Evolutionary conservation across 2,113 vertebrate genomes (phyloP).

Genomic region (Cranoglanis bouderius): DNA sequence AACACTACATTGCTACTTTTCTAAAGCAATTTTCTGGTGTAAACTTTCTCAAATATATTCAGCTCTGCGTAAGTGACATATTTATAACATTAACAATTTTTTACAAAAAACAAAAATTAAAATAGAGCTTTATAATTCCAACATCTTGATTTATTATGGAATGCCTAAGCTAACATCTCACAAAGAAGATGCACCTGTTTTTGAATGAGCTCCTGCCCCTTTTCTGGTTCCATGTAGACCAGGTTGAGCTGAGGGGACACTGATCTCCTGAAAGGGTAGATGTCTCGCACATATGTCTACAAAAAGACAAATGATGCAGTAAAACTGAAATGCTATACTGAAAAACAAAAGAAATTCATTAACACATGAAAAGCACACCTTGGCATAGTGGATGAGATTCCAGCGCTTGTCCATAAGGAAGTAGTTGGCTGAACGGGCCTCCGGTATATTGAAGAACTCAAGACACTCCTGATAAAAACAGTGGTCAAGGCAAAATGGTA

Average conservation of each 20-base stretch:
- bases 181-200: conserved; percentile 80
- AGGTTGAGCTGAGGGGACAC: conserved; percentile 97
- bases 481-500: background rate
- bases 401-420: conserved; percentile 99
- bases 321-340: background rate
- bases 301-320: conserved; percentile 10
- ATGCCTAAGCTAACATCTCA: background rate
- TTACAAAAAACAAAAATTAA: background rate
- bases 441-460: conserved; percentile 98
- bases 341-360: background rate
- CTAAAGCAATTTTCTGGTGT: background rate
- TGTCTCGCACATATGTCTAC: conserved; percentile 95
- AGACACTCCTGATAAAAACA: conserved; percentile 83
- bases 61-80: background rate
- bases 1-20: background rate
- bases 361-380: conserved; percentile 71
- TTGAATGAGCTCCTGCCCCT: conserved; percentile 96
- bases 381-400: conserved; percentile 98
- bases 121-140: background rate
- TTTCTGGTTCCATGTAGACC: conserved; percentile 95
- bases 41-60: background rate
- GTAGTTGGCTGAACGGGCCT: conserved; percentile 92
- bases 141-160: background rate
- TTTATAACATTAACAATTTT: background rate
- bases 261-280: conserved; percentile 96